Evolutionary conservation across 2,797 vertebrate genomes (phyloP).

Genomic region (Melopsittacus undulatus): DNA sequence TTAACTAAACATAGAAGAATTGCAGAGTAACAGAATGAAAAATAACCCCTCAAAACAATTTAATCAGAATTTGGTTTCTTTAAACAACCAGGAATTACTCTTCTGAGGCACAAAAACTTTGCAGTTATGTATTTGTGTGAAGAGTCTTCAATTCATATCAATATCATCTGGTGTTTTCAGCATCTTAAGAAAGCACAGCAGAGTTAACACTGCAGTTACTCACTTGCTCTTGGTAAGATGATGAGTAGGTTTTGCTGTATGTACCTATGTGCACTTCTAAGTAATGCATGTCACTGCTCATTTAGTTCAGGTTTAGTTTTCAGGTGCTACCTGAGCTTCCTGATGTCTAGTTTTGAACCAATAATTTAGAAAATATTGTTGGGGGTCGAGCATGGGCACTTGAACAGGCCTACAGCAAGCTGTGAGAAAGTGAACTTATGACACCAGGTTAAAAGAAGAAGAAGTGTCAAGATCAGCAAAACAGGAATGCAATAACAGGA

Average conservation of each 20-base stretch:
- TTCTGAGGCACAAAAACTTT: neutral
- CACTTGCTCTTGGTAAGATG: neutral
- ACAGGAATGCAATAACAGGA: no score
- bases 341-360: neutral
- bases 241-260: neutral
- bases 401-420: no score
- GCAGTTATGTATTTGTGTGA: neutral
- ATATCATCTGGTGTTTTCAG: neutral
- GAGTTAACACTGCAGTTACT: neutral
- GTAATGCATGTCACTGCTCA: neutral
- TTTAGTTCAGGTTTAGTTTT: neutral
- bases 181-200: neutral
- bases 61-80: neutral
- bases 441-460: no score
- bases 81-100: neutral
- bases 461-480: no score
- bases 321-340: neutral
- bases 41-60: neutral
- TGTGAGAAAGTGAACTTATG: no score
- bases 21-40: neutral
- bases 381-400: no score
- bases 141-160: neutral
- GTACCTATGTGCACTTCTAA: accelerated
- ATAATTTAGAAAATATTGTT: neutral
- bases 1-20: neutral